Evolutionary conservation across 2,113 vertebrate genomes (phyloP).

Genomic region (Rhadina sibilatrix): DNA sequence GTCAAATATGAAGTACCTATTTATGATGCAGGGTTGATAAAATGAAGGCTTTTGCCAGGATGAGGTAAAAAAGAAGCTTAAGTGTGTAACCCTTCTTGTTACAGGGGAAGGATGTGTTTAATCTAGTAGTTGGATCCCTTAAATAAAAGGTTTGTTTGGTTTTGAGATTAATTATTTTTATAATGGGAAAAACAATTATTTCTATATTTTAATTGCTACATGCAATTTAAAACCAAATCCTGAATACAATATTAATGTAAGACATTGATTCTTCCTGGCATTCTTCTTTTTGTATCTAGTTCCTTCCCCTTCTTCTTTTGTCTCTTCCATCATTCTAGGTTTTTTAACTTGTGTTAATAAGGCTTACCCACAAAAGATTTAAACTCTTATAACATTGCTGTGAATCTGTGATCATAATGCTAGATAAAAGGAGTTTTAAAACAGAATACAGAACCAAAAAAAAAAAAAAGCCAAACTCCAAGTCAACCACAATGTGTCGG

Average conservation of each 20-base stretch:
- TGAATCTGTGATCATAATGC: not conserved
- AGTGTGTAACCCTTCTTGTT: not conserved
- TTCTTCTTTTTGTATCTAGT: not conserved
- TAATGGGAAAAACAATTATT: not conserved
- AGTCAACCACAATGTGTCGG: accelerated
- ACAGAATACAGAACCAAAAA: too few species aligned
- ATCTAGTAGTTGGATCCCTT: not conserved
- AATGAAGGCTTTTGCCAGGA: not conserved
- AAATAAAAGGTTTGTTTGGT: not conserved
- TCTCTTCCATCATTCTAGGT: not conserved
- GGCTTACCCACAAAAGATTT: not conserved
- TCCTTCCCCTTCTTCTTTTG: not conserved
- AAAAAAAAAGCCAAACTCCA: not conserved
- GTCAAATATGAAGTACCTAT: not conserved
- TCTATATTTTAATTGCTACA: not conserved
- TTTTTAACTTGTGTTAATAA: not conserved
- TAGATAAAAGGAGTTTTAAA: not conserved
- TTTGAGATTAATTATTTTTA: not conserved
- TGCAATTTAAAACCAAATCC: not conserved
- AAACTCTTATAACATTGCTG: not conserved
- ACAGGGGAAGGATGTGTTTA: accelerated
- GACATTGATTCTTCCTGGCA: not conserved
- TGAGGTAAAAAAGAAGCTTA: not conserved
- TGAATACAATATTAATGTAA: not conserved
- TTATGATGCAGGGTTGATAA: not conserved